Evolutionary conservation across 2,888 invertebrate genomes (phyloP).

Genomic region (Ochropleura plecta): DNA sequence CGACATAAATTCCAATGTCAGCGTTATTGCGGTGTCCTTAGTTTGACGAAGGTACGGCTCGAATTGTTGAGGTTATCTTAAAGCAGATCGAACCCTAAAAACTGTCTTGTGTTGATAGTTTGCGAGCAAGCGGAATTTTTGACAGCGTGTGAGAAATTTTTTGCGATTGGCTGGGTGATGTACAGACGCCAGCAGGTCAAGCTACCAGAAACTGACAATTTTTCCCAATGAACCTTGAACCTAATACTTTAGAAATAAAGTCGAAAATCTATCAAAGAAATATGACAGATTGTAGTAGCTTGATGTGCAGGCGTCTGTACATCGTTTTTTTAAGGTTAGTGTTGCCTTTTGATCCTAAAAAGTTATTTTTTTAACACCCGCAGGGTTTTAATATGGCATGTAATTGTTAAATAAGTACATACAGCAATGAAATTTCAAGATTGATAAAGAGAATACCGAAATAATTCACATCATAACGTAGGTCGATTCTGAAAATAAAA

Average conservation of each 20-base stretch:
- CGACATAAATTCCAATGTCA: slow-evolving; percentile 86
- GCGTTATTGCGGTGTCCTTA: slow-evolving; percentile 84
- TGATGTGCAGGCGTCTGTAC: no score
- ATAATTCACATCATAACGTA: background rate
- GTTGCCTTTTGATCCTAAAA: background rate
- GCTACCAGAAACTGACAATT: no score
- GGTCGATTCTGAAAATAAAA: background rate
- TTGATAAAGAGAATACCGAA: background rate
- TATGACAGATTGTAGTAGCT: no score
- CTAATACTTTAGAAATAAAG: no score
- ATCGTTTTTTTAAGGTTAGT: background rate
- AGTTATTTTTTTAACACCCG: background rate
- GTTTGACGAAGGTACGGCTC: slow-evolving; percentile 86
- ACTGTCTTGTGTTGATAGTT: slow-evolving; percentile 78
- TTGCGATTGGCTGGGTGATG: slow-evolving; percentile 64
- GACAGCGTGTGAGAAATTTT: slow-evolving; percentile 65
- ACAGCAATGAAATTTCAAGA: no score
- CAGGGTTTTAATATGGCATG: background rate
- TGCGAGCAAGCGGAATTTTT: slow-evolving; percentile 70
- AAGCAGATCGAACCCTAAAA: slow-evolving; percentile 79
- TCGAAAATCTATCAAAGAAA: no score
- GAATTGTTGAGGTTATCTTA: slow-evolving; percentile 83
- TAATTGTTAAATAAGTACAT: background rate
- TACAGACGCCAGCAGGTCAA: no score
- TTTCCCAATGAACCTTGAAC: no score